These are phyloP conservation scores for Orchesellides sinensis DNA, from an alignment of 2,888 invertebrate genomes.

Conservation along the genomic window DNA sequence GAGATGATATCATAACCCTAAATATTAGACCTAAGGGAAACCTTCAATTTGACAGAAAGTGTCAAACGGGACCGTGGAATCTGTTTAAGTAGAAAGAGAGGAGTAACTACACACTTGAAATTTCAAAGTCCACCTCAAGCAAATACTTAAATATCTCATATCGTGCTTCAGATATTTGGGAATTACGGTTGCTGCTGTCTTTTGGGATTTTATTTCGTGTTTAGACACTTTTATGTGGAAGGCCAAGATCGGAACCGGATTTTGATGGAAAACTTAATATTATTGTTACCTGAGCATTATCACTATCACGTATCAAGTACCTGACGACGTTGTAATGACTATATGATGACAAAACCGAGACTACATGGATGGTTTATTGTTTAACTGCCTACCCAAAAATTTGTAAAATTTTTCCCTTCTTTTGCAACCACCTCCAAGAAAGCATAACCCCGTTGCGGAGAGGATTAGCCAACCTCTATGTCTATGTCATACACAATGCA, in stretches of 20 bases:
- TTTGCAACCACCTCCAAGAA: conserved; percentile 38
- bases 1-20: conserved; percentile 19
- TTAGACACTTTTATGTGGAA: too few species aligned
- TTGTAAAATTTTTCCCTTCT: not conserved
- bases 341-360: conserved; percentile 41
- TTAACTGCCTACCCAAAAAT: conserved; percentile 17
- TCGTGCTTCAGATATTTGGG: not conserved
- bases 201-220: too few species aligned
- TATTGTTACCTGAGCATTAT: conserved; percentile 9
- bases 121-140: too few species aligned
- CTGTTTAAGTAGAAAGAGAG: not conserved
- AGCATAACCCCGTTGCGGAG: conserved; percentile 59
- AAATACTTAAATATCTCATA: not conserved
- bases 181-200: too few species aligned
- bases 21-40: not conserved
- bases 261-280: not conserved
- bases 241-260: conserved; percentile 29
- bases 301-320: conserved; percentile 18
- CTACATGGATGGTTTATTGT: conserved; percentile 3
- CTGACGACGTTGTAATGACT: conserved; percentile 4
- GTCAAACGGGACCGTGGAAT: conserved; percentile 20
- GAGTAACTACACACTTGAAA: conserved; percentile 9
- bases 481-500: not conserved
- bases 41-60: conserved; percentile 3
- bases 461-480: conserved; percentile 44